These are phyloP conservation scores for Calliphora vicina DNA, from an alignment of 1,140 invertebrate species.

Conservation along the genomic window DNA sequence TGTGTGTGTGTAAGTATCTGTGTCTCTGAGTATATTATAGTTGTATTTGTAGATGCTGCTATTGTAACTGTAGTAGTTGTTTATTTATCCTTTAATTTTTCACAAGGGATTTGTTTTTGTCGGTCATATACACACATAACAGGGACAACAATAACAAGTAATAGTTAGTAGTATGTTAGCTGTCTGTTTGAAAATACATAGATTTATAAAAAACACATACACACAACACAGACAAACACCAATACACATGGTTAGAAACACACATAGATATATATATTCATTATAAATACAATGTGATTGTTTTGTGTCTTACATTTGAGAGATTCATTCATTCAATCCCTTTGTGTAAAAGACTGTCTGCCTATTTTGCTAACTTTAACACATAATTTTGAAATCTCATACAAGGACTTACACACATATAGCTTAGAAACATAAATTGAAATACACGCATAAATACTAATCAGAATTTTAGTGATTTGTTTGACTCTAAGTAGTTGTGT, in stretches of 20 bases:
- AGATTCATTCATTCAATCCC: not conserved
- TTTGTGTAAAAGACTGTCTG: not conserved
- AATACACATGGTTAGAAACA: too few species aligned
- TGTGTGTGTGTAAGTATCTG: not conserved
- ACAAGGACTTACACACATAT: not conserved
- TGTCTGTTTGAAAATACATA: not conserved
- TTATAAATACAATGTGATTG: not conserved
- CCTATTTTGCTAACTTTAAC: not conserved
- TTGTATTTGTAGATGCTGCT: not conserved
- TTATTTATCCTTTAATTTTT: slow-evolving; percentile 14
- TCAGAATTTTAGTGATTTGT: slow-evolving; percentile 3
- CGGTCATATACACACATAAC: not conserved
- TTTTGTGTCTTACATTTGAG: not conserved
- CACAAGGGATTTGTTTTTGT: not conserved
- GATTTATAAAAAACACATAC: not conserved
- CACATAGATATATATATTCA: not conserved
- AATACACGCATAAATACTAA: slow-evolving; percentile 1
- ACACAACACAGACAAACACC: too few species aligned
- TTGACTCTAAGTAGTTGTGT: not conserved
- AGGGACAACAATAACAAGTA: not conserved
- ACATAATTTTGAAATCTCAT: not conserved
- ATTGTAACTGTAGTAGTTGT: not conserved
- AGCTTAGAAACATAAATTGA: not conserved
- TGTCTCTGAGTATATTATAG: not conserved
- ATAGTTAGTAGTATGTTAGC: not conserved